Conservation (phyloP, 2,888 invertebrate species). For the Cephus pulcher region DNA sequence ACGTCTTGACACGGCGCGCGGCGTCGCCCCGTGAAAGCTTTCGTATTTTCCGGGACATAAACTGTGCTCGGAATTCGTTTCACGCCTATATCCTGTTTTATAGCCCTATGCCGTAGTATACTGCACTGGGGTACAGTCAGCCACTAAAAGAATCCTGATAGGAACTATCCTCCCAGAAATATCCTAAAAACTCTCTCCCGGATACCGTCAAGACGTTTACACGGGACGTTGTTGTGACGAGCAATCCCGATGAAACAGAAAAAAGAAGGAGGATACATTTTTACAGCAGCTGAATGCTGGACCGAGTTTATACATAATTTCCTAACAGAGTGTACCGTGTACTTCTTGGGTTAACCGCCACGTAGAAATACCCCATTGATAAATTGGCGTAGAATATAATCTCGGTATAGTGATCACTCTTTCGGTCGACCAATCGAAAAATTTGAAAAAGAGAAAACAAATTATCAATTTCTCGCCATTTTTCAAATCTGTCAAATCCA, state of each 20-base stretch:
- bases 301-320: neutral
- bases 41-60: conserved; percentile 31
- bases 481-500: neutral
- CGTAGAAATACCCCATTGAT: neutral
- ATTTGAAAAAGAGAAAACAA: neutral
- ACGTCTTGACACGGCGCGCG: conserved; percentile 11
- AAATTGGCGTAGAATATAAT: neutral
- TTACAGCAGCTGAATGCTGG: neutral
- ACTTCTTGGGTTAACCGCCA: neutral
- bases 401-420: neutral
- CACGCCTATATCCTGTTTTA: conserved; percentile 29
- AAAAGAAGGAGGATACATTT: neutral
- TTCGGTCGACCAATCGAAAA: neutral
- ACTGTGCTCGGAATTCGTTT: conserved; percentile 27
- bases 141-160: neutral
- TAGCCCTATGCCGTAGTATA: conserved; percentile 11
- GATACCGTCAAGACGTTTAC: neutral
- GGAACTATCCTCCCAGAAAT: neutral
- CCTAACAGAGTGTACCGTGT: neutral
- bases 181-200: neutral
- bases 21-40: conserved; percentile 24
- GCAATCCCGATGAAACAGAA: neutral
- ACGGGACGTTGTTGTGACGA: neutral
- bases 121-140: neutral
- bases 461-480: neutral